Evolutionary conservation across 2,797 vertebrate genomes (phyloP).

Genomic region (Notamacropus eugenii): DNA sequence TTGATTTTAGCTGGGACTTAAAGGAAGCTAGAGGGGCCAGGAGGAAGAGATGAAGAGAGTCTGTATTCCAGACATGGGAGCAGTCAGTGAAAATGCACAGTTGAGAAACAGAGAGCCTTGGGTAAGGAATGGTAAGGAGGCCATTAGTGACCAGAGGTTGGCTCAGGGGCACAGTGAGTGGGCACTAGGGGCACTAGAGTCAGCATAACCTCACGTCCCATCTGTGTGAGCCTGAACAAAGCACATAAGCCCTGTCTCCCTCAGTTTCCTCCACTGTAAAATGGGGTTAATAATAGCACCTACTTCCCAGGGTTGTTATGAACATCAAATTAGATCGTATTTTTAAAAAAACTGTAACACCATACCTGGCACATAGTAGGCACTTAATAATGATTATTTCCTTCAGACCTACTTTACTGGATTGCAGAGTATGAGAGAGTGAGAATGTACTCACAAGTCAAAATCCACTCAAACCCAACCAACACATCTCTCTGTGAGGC

Average conservation of each 20-base stretch:
- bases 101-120: neutral
- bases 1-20: neutral
- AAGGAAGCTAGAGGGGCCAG: neutral
- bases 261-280: neutral
- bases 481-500: neutral
- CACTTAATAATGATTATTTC: neutral
- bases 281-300: neutral
- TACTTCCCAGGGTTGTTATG: neutral
- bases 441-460: neutral
- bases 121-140: neutral
- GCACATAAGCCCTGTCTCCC: neutral
- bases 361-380: neutral
- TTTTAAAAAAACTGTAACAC: neutral
- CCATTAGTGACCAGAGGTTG: neutral
- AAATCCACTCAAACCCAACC: neutral
- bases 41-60: neutral
- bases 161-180: neutral
- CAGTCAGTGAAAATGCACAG: neutral
- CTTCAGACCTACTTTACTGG: neutral
- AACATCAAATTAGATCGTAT: neutral
- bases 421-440: neutral
- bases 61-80: neutral
- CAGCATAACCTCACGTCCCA: neutral
- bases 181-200: neutral
- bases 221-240: neutral